Evolutionary conservation across 2,888 invertebrate genomes (phyloP).

Genomic region (Biston stratarius): DNA sequence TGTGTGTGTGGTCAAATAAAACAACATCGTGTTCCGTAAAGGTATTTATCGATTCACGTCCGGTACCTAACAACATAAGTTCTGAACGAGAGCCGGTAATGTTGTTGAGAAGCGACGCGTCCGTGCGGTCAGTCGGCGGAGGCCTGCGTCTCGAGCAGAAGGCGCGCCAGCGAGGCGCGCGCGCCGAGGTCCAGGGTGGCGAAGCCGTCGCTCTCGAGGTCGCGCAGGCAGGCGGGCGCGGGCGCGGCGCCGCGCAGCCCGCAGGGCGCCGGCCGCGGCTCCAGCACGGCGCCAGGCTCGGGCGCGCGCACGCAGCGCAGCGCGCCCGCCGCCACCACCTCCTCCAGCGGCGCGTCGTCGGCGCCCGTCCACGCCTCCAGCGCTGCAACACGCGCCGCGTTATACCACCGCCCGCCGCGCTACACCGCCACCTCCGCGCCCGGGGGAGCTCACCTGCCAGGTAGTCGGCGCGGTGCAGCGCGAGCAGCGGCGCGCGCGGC

Average conservation of each 20-base stretch:
- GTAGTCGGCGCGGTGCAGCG: slow-evolving; percentile 88
- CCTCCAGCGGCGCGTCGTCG: slow-evolving; percentile 35
- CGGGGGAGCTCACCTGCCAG: slow-evolving; percentile 53
- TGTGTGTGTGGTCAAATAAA: too few species aligned
- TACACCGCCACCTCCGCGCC: slow-evolving; percentile 64
- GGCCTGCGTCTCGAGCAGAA: slow-evolving; percentile 44
- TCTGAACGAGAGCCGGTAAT: too few species aligned
- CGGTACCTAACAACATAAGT: too few species aligned
- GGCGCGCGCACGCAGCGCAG: slow-evolving; percentile 92
- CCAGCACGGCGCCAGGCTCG: slow-evolving; percentile 89
- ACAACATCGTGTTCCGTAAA: too few species aligned
- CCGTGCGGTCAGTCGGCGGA: slow-evolving; percentile 15
- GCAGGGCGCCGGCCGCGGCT: slow-evolving; percentile 51
- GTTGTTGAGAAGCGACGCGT: too few species aligned
- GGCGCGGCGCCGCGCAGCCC: slow-evolving; percentile 23
- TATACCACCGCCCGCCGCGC: slow-evolving; percentile 75
- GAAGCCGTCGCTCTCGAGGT: slow-evolving; percentile 12
- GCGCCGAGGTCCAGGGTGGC: slow-evolving; percentile 58
- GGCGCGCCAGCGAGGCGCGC: slow-evolving; percentile 54
- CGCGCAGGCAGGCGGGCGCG: slow-evolving; percentile 25
- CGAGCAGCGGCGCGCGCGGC: slow-evolving; percentile 89
- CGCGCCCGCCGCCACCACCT: slow-evolving; percentile 68
- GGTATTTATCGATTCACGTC: too few species aligned
- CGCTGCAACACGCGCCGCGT: slow-evolving; percentile 39
- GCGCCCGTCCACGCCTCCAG: slow-evolving; percentile 46